These are phyloP conservation scores for Plutella xylostella DNA, from an alignment of 2,888 invertebrate genomes.

Conservation along the genomic window DNA sequence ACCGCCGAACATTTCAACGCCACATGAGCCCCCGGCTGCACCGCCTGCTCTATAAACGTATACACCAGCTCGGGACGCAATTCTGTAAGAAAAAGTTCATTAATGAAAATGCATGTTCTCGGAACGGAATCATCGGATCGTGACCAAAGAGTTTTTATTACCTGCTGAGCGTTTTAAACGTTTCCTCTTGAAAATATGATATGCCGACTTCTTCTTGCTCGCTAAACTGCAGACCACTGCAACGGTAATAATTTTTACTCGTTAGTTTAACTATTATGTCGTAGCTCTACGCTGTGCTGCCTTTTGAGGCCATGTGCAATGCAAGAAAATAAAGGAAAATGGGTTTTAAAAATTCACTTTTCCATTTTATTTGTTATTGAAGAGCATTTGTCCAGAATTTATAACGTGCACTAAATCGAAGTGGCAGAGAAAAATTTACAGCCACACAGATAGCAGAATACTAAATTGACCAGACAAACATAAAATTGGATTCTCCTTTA, in stretches of 20 bases:
- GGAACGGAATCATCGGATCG: too few species aligned
- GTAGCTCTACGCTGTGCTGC: neutral
- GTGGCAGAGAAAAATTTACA: slow-evolving; percentile 51
- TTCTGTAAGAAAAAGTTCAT: slow-evolving; percentile 68
- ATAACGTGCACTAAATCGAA: slow-evolving; percentile 52
- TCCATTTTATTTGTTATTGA: slow-evolving; percentile 46
- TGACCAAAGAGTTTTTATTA: too few species aligned
- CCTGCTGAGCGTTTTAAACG: slow-evolving; percentile 54
- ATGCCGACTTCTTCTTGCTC: neutral
- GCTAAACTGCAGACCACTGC: neutral
- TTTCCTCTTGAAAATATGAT: slow-evolving; percentile 39
- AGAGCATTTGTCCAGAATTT: slow-evolving; percentile 53
- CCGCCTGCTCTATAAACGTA: slow-evolving; percentile 84
- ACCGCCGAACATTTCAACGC: slow-evolving; percentile 89
- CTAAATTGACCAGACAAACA: slow-evolving; percentile 41
- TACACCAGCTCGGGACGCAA: slow-evolving; percentile 85
- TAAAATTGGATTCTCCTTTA: slow-evolving; percentile 26
- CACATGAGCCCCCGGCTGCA: slow-evolving; percentile 76
- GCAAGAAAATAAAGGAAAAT: slow-evolving; percentile 21
- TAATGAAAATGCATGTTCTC: too few species aligned
- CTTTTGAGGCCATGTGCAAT: neutral
- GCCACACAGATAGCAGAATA: slow-evolving; percentile 27
- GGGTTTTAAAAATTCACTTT: slow-evolving; percentile 53
- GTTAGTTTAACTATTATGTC: neutral
- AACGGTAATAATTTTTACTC: slow-evolving; percentile 3